Evolutionary conservation across 2,888 invertebrate species (phyloP), one percentile per base, ranked within the genome.

Genomic region (Anthrax anthrax): DNA sequence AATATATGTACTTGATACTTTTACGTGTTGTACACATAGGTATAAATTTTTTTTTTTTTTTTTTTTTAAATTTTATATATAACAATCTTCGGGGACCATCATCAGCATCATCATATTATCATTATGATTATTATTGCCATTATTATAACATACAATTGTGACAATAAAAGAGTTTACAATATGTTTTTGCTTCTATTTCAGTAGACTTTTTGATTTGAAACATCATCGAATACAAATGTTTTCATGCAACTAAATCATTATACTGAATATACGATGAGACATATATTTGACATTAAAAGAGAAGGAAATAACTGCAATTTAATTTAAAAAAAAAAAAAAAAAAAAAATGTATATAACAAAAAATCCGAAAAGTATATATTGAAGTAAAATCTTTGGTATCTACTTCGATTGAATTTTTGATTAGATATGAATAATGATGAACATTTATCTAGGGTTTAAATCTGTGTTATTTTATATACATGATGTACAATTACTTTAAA

Each of bases 221-320:
- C 56, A 56, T 54, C 53, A 52, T 52, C 50, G 51, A 51, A 53
- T 53, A 57, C 56, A 57, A 57, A 57, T 57, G 56, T 57, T 56
- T 57, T 56, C 56, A 52, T 56, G 54, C 55, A 54, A 51, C 50
- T n/a, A n/a, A n/a, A n/a, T 42, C 4, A 34, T 34, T 14, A 4
- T 14, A 14, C n/a, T 12, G 3, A 34, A 34, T 12, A 12, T 34
- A 12, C 10, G 34, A 34, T 23, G 23, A 8, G 8, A 23, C 8
- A 23, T 8, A 8, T 23, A 23, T 6, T 23, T 23, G 23, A 23
- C 23, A 23, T 23, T 23, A 23, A 23, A 23, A 23, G 8, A 23
- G 23, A 23, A 6, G 4, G 23, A 23, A 23, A 23, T 4, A 23
- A n/a, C n/a, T n/a, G n/a, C n/a, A n/a, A n/a, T n/a, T n/a, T n/a